Conservation (phyloP, 2,888 invertebrate genomes). For the Conchocele bisecta region DNA sequence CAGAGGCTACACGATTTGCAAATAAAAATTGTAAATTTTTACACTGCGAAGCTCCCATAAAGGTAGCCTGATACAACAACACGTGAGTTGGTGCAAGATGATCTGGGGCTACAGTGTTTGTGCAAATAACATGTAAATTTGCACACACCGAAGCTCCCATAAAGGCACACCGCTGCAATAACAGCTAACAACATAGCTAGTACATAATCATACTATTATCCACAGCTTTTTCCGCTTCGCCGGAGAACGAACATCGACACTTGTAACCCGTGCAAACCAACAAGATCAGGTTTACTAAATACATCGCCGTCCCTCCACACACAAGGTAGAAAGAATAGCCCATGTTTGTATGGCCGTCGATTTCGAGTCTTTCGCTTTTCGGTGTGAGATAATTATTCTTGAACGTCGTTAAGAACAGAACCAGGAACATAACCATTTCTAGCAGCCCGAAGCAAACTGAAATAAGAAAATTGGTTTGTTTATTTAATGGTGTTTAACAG, state of each 20-base stretch:
- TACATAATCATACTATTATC: constrained; percentile 87
- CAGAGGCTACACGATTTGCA: no score
- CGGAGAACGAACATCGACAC: constrained; percentile 86
- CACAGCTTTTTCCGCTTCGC: constrained; percentile 86
- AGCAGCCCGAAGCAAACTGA: constrained; percentile 89
- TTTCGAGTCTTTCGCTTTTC: constrained; percentile 91
- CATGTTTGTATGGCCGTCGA: constrained; percentile 90
- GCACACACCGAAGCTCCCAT: no score
- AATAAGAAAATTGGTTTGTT: constrained; percentile 81
- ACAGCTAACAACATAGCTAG: no score
- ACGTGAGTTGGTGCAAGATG: no score
- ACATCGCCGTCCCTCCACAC: constrained; percentile 88
- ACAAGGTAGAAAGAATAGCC: constrained; percentile 96
- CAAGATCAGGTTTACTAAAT: constrained; percentile 89
- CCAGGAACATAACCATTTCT: constrained; percentile 91
- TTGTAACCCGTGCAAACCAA: constrained; percentile 89
- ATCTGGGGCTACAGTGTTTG: no score
- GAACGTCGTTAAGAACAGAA: constrained; percentile 91
- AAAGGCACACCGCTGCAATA: no score
- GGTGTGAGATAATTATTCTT: constrained; percentile 93
- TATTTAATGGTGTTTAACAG: no score
- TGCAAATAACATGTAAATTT: no score
- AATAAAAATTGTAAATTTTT: no score
- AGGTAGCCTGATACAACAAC: no score
- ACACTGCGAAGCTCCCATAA: no score